phyloP scores from a whole-genome alignment of 2,797 vertebrate genomes.

The Acridotheres tristis region DNA sequence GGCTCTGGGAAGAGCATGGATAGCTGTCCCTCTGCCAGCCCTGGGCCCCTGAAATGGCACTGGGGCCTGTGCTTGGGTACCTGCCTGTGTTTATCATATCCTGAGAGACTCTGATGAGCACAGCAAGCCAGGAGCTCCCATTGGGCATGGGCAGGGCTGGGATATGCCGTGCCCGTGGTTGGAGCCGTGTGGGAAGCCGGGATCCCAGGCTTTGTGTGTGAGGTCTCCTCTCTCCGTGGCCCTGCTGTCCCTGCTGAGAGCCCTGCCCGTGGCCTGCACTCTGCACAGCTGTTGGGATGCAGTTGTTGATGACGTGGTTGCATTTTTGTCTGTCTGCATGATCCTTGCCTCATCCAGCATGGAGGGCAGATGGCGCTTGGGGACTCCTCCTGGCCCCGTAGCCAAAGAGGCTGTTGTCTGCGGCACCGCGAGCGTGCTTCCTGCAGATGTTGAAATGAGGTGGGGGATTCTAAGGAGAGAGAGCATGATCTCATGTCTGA shows the following conservation, averaged over 20 bases:
- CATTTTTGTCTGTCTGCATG: not conserved
- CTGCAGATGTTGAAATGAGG: constrained; percentile 11
- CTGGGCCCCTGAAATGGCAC: not conserved
- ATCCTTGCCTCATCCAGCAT: not conserved
- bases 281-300: not conserved
- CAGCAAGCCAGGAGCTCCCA: not conserved
- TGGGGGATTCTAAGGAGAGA: not conserved
- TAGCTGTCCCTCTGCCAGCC: not conserved
- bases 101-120: not conserved
- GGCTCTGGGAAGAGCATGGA: not conserved
- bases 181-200: rapidly evolving
- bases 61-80: rapidly evolving
- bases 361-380: not conserved
- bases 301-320: not conserved
- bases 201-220: rapidly evolving
- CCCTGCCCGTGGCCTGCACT: rapidly evolving
- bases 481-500: not conserved
- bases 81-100: not conserved
- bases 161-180: not conserved
- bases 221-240: not conserved
- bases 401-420: not conserved
- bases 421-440: not conserved
- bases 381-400: not conserved
- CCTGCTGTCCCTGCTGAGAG: not conserved
- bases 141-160: not conserved